Base-by-base conservation (phyloP, 2,888 invertebrate genomes). In the Drosophila melanocephala region DNA sequence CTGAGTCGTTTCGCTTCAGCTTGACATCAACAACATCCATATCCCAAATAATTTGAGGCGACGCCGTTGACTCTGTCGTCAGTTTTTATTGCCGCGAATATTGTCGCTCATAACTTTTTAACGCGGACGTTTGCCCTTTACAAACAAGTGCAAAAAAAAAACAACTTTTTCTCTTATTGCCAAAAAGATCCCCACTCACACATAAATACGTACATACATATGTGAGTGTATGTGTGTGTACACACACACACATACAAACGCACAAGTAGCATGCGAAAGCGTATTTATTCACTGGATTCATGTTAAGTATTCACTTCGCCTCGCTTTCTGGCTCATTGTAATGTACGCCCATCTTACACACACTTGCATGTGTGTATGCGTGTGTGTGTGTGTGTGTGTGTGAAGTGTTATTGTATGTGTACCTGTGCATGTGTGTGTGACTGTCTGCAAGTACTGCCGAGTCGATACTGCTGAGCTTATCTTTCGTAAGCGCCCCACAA, bases 91-190 rank as follows among this genome's bases (percentile, higher is more conserved):
- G 75, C 83, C 81, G 73, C 84, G 87, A 83, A 83, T 83, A 83
- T 83, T 83, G 84, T 66, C 59, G 80, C 83, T 75, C 83, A 86
- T 83, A 83, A 86, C 81, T 83, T 83, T 83, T 83, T 80, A 83
- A 83, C 83, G 83, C 71, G 77, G 57, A 74, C 70, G 68, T 75
- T 79, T 86, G 83, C 67, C 79, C 80, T 68, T 62, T 79, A 62
- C 70, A 72, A 82, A 75, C 68, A 83, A 81, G 56, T 61, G 51
- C 19, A 44, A 82, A 65, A 16, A n/a, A 63, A 82, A 60, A 16
- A 35, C 5, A 35, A 35, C 65, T 73, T 66, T 59, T 65, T 53
- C 35, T 47, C 47, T 53, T 47, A 59, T 71, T 66, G 82, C 77
- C 59, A 56, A 61, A 60, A 61, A 50, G 42, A 60, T 51, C 19